Evolutionary conservation across 2,113 vertebrate genomes (phyloP).

Genomic region (Phrynosoma blainvillii): DNA sequence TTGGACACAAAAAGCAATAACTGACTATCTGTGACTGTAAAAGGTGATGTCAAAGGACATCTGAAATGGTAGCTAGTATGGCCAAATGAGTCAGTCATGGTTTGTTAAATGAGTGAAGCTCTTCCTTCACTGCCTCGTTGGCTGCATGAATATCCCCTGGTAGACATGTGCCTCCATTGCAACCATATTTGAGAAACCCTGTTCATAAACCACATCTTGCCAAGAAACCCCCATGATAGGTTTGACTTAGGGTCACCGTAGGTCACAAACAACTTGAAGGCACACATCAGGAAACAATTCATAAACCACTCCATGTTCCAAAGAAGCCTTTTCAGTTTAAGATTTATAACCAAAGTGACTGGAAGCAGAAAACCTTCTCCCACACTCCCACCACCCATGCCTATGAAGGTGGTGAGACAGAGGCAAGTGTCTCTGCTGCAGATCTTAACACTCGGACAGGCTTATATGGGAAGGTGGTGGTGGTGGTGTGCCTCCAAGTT

Average conservation of each 20-base stretch:
- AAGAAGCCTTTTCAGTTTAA: neutral
- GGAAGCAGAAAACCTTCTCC: too few species aligned
- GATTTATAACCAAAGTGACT: neutral
- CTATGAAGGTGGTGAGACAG: too few species aligned
- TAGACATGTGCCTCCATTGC: neutral
- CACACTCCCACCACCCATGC: too few species aligned
- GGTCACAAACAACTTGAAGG: too few species aligned
- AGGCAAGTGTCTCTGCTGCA: too few species aligned
- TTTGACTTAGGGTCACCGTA: too few species aligned
- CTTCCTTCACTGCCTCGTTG: too few species aligned
- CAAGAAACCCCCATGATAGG: neutral
- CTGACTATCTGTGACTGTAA: neutral
- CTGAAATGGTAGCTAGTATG: neutral
- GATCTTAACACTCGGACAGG: too few species aligned
- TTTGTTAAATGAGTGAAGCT: neutral
- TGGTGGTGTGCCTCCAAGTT: too few species aligned
- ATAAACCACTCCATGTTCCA: neutral
- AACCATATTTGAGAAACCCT: neutral
- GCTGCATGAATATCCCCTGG: neutral
- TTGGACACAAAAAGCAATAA: neutral
- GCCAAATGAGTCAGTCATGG: neutral
- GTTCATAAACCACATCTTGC: neutral
- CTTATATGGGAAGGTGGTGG: too few species aligned
- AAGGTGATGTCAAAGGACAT: neutral
- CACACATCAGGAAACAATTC: too few species aligned